Evolutionary conservation across 2,797 vertebrate species (phyloP), one percentile per base, ranked within the genome.

Genomic region (Phataginus tetradactyla): DNA sequence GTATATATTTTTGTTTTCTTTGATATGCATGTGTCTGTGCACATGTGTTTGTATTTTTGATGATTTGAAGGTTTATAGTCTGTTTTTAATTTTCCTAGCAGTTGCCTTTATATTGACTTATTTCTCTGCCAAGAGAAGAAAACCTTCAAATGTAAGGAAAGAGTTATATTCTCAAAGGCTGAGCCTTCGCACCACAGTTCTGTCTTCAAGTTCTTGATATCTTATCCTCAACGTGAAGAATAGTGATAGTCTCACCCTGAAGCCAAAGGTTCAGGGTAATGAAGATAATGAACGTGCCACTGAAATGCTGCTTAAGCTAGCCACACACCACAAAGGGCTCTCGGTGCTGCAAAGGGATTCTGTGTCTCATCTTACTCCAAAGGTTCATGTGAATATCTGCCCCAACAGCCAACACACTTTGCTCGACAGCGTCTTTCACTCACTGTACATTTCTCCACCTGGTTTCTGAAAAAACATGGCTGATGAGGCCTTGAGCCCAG

Each of bases 31-130:
- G 20, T 87, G 49, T 83, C 69, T 25, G 23, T 18, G 13, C 63
- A 51, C 87, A 93, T 53, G 34, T 91, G 92, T 94, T 88, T 88
- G 53, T 95, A 90, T 69, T 94, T 97, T 92, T 68, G 89, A 71
- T 86, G 61, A 87, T 87, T 87, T 69, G 66, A 93, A 94, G 59
- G 71, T 51, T 79, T 86, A 66, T 57, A 75, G 59, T 93, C 90
- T 96, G 63, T 86, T 95, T 97, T 92, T 80, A 81, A 92, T 93
- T 93, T 92, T 90, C 83, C 85, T 63, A 34, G 85, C 74, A 63
- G 71, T 61, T 96, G 68, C 83, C 71, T 96, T 88, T 95, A 59
- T 69, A 63, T 90, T 85, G 37, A 96, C 89, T 92, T 64, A 75
- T 92, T 96, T 96, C 37, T 95, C 84, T 96, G 84, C 80, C 55